Base-by-base conservation (phyloP, 2,113 vertebrate genomes). In the Ctenomys sociabilis region DNA sequence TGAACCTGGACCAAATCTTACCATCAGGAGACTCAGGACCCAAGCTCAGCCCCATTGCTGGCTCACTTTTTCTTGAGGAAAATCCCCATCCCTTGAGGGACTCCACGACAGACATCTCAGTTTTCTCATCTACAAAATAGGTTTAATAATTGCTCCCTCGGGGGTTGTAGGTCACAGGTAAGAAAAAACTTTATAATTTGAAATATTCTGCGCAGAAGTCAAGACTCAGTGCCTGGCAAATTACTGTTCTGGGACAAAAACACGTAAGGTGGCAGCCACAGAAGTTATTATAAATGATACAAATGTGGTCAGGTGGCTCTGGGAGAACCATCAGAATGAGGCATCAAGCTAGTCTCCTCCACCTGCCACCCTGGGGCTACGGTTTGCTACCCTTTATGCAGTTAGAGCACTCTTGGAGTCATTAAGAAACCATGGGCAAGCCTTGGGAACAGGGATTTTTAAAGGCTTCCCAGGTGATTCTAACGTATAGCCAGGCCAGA, bases 61-160 rank as follows among this genome's bases (percentile, higher is more conserved):
- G 84, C 61, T 45, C 1, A 12, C 52, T 52, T 11, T 22, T 40
- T 37, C 45, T 86, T 35, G 77, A 17, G 13, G 13, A 32, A 17
- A 63, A 81, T 11, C 26, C 17, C 45, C 32, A 7, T 22, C 13
- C 61, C 3, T 35, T 5, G 10, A 16, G 30, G 68, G 28, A 26
- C 82, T n/a, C n/a, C n/a, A n/a, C n/a, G n/a, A n/a, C n/a, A n/a
- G n/a, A n/a, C n/a, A n/a, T n/a, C 94, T 96, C 88, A 13, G 93
- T 95, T 88, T 78, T 45, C 68, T 84, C 81, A 61, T 92, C 87
- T 72, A 61, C 52, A 59, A 80, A 90, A 86, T 35, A n/a, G 88
- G 24, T 43, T 73, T 88, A 66, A 43, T 16, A 22, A 37, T 61
- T 54, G 12, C 22, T 90, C 61, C 52, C 87, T 30, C n/a, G 1